Evolutionary conservation across 1,140 invertebrate genomes (phyloP).

Genomic region (Zelostemma sp.): DNA sequence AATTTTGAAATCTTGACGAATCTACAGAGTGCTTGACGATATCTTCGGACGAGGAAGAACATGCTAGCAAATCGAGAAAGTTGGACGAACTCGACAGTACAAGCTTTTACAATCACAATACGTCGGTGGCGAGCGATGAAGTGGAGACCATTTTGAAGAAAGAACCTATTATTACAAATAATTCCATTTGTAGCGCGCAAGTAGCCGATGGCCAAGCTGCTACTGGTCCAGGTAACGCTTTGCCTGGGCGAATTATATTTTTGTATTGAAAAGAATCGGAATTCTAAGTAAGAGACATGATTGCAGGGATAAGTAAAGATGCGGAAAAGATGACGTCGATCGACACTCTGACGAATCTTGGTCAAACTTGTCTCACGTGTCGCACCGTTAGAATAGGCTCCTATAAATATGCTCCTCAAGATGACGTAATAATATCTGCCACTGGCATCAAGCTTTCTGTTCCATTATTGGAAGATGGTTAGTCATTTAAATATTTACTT

Average conservation of each 20-base stretch:
- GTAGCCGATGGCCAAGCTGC: neutral
- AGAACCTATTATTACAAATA: constrained; percentile 70
- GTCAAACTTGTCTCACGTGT: constrained; percentile 73
- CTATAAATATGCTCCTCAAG: constrained; percentile 79
- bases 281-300: no score
- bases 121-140: constrained; percentile 42
- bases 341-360: constrained; percentile 28
- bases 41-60: constrained; percentile 68
- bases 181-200: constrained; percentile 25
- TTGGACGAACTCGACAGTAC: constrained; percentile 14
- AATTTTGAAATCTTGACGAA: constrained; percentile 11
- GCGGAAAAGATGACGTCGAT: constrained; percentile 29
- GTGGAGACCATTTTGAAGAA: constrained; percentile 63
- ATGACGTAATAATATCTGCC: constrained; percentile 76
- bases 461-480: constrained; percentile 74
- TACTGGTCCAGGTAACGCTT: neutral
- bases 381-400: constrained; percentile 84
- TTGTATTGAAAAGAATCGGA: neutral
- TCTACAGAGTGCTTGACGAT: constrained; percentile 64
- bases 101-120: constrained; percentile 33
- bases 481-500: constrained; percentile 41
- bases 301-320: constrained; percentile 67
- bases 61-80: constrained; percentile 37
- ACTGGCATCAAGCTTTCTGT: constrained; percentile 78
- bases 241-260: neutral